Base-by-base conservation (phyloP, 2,113 vertebrate genomes). In the Procavia capensis region DNA sequence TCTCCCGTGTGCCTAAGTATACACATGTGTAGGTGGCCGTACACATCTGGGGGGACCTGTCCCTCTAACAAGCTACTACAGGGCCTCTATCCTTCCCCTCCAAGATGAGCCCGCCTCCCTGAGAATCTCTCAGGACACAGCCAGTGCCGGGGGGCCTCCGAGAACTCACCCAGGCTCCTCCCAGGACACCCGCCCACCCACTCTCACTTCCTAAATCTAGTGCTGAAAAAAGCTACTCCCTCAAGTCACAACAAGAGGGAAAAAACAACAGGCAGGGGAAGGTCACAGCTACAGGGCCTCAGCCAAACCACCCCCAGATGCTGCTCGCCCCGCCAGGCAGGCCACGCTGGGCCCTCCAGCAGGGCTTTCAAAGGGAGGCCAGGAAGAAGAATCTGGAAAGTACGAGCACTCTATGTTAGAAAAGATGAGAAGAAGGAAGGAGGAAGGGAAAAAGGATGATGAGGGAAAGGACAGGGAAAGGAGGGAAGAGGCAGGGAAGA, bases 211-310 rank as follows among this genome's bases (percentile, higher is more conserved):
- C 85, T 39, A 7, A 43, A 27, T 0, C n/a, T 2, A 24, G 45
- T 0, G 11, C 81, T 14, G 22, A 22, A 45, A 43, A 50, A 17
- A 0, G 25, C 22, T 50, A 17, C 50, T 54, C 11, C 36, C n/a
- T 16, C 19, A 68, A 31, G 59, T 3, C 6, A 22, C 27, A 43
- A 61, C 34, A 47, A 41, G 6, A 41, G 63, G 31, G 16, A 4
- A 14, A 17, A 27, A 43, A 8, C 27, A 22, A 6, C 7, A 50
- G 36, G 50, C 11, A 7, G 34, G 59, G 36, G 8, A 6, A 9
- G 41, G 36, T 39, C 41, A 2, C 0, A 29, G 34, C 43, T 3
- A 16, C 34, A 2, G 5, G 22, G 19, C 41, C 7, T 11, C 2
- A 0, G 24, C 34, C 5, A 34, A 66, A 45, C 27, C 14, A 0